Base-by-base conservation (phyloP, 1,140 invertebrate species). In the Andrena cerasifolii region DNA sequence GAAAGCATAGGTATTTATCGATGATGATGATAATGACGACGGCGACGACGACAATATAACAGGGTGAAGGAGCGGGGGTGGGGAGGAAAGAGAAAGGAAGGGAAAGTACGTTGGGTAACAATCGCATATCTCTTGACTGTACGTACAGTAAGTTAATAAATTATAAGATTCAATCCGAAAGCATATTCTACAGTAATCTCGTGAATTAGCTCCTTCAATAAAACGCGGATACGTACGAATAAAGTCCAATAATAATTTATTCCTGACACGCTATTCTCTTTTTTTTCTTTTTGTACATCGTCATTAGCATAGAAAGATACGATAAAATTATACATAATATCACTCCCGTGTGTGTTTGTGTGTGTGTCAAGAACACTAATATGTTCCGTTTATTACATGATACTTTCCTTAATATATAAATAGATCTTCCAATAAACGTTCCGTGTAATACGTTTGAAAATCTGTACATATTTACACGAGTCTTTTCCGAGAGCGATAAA, bases 381-480 rank as follows among this genome's bases (percentile, higher is more conserved):
- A 45, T 66, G 51, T 66, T 53, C n/a, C n/a, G n/a, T 53, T 28
- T 56, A 67, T 71, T 83, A 83, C 66, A 68, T 58, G 67, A 28
- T 75, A 80, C 26, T 77, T 67, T 51, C 45, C 58, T 83, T 54
- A 71, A 66, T 71, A 47, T 80, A 85, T 85, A 85, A 85, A 84
- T 83, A 85, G 82, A 83, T 81, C 10, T 63, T 78, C 53, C 67
- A 72, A 79, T 84, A 68, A 68, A 78, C 70, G 67, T 76, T 80
- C 24, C 62, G 80, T 45, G 24, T 47, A 76, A 80, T 79, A 76
- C 73, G 24, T 80, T 78, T 82, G 73, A 79, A 80, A 53, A 88
- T 88, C 86, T 89, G 87, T 89, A 89, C 87, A 89, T 89, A 89
- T 89, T 87, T 89, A 89, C 87, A 89, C 65, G 51, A 79, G 31